These are phyloP conservation scores for Heteronetta atricapilla DNA, from an alignment of 2,113 vertebrate genomes.

Conservation along the genomic window DNA sequence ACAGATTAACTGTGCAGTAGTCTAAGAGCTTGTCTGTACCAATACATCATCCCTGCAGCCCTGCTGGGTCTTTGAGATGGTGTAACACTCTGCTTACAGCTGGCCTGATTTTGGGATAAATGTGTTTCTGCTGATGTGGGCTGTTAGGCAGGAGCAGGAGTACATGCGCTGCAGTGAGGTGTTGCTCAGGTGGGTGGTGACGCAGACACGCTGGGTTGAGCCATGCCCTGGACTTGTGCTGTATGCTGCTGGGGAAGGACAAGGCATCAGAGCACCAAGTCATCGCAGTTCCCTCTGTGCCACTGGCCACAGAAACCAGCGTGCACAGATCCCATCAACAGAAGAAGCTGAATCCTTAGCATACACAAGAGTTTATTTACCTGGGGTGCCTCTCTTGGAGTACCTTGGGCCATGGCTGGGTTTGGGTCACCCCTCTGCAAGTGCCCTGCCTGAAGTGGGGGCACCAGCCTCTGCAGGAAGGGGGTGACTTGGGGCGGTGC, in stretches of 20 bases:
- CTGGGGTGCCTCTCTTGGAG: neutral
- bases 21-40: neutral
- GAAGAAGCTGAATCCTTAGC: neutral
- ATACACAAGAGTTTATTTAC: neutral
- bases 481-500: rapidly evolving
- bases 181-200: neutral
- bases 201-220: neutral
- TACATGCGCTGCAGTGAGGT: neutral
- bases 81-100: neutral
- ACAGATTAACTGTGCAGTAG: neutral
- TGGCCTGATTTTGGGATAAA: rapidly evolving
- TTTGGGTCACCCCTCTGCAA: neutral
- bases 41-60: neutral
- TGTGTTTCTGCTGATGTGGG: neutral
- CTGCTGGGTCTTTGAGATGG: neutral
- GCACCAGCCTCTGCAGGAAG: neutral
- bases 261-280: neutral
- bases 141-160: neutral
- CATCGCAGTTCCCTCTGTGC: neutral
- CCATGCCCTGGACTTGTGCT: neutral
- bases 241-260: neutral
- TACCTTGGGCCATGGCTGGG: neutral
- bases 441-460: neutral
- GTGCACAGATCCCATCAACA: neutral
- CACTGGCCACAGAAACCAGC: neutral